Conservation (phyloP, 1,140 invertebrate species). For the Araneus ventricosus region DNA sequence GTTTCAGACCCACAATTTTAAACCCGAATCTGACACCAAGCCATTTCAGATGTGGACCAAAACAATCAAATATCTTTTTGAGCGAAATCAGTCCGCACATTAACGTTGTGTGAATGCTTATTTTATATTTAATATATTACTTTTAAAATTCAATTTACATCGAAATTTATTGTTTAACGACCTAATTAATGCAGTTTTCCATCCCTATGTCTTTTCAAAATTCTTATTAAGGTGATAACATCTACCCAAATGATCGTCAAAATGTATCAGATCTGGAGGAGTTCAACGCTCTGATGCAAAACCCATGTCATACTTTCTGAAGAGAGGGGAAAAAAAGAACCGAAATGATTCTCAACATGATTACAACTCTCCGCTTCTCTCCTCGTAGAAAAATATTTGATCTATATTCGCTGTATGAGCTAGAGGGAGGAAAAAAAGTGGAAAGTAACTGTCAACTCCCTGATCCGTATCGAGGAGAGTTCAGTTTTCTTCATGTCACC, state of each 20-base stretch:
- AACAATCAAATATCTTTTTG: too few relatives aligned
- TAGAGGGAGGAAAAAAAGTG: slow-evolving; percentile 34
- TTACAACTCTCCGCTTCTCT: background rate
- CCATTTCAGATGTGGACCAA: too few relatives aligned
- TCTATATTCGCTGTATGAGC: slow-evolving; percentile 46
- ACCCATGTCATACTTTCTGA: background rate
- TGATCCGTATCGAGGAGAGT: slow-evolving; percentile 64
- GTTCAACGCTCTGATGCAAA: slow-evolving; percentile 30
- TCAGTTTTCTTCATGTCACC: slow-evolving; percentile 24
- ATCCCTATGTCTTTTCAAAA: too few relatives aligned
- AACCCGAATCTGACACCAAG: too few relatives aligned
- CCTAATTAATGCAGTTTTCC: too few relatives aligned
- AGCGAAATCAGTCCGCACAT: too few relatives aligned
- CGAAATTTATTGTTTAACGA: too few relatives aligned
- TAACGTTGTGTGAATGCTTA: too few relatives aligned
- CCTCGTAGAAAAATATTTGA: slow-evolving; percentile 55
- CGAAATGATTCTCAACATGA: slow-evolving; percentile 31
- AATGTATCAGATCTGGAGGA: background rate
- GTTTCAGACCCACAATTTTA: too few relatives aligned
- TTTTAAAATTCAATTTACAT: too few relatives aligned
- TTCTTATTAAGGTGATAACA: background rate
- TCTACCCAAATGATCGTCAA: background rate
- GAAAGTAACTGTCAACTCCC: slow-evolving; percentile 69
- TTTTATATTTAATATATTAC: too few relatives aligned
- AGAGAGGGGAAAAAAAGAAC: background rate